Base-by-base conservation (phyloP, 2,888 invertebrate species). In the Oscheius onirici region DNA sequence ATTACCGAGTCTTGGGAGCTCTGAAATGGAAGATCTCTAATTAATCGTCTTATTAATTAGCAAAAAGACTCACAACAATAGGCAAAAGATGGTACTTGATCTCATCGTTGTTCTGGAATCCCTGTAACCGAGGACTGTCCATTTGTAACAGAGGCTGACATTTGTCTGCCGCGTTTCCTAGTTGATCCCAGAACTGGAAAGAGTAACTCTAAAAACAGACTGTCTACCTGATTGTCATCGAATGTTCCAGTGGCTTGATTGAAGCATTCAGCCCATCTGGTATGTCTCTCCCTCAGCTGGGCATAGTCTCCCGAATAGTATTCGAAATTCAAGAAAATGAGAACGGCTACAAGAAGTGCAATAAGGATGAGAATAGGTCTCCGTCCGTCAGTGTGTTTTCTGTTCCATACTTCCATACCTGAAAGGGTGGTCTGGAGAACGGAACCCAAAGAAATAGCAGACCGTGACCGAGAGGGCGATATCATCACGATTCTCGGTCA, bases 51-150 rank as follows among this genome's bases (percentile, higher is more conserved):
- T 13, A 5, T 5, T 15, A 17, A 34, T n/a, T 15, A 41, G 10
- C n/a, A 17, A 58, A 40, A 13, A 58, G 22, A 11, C 58, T 41
- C 17, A 58, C 58, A 41, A 41, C 58, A 20, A 58, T 43, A 10
- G 58, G 58, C 1, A 58, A 20, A 17, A 58, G n/a, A 40, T 58
- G 58, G 0, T 41, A 58, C 41, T 58, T 58, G 41, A 22, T 58
- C 1, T 58, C 58, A 20, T 58, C 58, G 8, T 34, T 34, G 34
- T 34, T 34, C 34, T 34, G 34, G 34, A 34, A 34, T 34, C 34
- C 34, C 34, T 34, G 34, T 8, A 34, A 8, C 8, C 34, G 34
- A 6, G 34, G 34, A 34, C 34, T 34, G 34, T 34, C 8, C 34
- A 34, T 34, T 34, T 34, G 5, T 8, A 34, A 8, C 8, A 34